phyloP scores from a whole-genome alignment of 2,797 vertebrate species.

The Manis crassicaudata region DNA sequence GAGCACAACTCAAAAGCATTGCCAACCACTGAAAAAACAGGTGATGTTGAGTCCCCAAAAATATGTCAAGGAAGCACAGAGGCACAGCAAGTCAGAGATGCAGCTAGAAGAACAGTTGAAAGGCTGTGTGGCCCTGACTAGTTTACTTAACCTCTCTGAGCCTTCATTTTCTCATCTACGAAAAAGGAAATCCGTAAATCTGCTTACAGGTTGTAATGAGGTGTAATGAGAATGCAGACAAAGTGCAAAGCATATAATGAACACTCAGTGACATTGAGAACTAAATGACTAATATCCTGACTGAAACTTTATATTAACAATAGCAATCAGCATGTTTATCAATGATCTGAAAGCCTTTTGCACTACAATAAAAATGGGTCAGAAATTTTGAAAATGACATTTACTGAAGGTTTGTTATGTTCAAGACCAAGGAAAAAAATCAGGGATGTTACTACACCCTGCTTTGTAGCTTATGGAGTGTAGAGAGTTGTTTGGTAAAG shows the following conservation, averaged over 20 bases:
- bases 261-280: background rate
- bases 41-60: background rate
- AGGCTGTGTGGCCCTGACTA: background rate
- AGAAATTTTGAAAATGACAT: background rate
- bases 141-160: background rate
- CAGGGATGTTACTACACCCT: background rate
- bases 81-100: background rate
- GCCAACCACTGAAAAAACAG: background rate
- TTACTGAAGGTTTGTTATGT: background rate
- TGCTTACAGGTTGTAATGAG: background rate
- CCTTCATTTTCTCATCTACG: background rate
- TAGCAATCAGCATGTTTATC: background rate
- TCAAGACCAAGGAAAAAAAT: background rate
- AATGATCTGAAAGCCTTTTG: background rate
- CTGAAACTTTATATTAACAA: background rate
- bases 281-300: background rate
- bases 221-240: background rate
- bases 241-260: background rate
- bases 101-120: background rate
- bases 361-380: background rate
- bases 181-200: background rate
- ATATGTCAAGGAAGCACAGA: background rate
- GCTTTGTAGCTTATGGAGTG: background rate
- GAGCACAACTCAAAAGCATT: background rate
- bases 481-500: background rate